phyloP scores from a whole-genome alignment of 2,113 vertebrate genomes.

The Calidris pygmaea region DNA sequence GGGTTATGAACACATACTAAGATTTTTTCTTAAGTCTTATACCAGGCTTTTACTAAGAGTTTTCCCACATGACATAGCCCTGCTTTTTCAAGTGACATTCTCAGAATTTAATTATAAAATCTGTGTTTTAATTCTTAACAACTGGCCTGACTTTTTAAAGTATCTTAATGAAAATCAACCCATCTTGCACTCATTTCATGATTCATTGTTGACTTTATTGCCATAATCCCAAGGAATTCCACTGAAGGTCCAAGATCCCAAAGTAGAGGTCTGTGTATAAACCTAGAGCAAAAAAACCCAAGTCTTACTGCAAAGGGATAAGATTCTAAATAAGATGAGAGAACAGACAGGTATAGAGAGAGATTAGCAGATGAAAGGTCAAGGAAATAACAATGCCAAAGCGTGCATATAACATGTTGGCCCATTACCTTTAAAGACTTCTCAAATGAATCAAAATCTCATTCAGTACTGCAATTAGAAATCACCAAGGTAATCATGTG shows the following conservation, averaged over 20 bases:
- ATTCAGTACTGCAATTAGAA: neutral
- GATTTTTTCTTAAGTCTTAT: neutral
- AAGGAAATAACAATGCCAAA: neutral
- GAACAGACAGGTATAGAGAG: neutral
- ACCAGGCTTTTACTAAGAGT: neutral
- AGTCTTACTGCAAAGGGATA: neutral
- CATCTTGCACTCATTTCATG: neutral
- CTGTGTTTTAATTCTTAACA: neutral
- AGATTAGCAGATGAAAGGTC: neutral
- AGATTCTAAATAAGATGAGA: neutral
- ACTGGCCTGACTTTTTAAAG: neutral
- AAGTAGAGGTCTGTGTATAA: neutral
- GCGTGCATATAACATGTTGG: neutral
- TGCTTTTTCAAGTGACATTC: neutral
- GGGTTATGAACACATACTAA: neutral
- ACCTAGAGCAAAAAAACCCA: neutral
- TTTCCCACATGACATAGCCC: neutral
- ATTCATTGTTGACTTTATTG: neutral
- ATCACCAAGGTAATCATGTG: neutral
- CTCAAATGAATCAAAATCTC: neutral
- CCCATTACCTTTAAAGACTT: neutral
- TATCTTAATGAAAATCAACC: neutral
- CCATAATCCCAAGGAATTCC: neutral
- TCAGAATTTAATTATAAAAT: neutral
- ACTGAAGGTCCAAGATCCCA: neutral